Percentiles rank a stretch among this genome's conserved stretches.
Conservation (phyloP, 2,113 vertebrate genomes). For the Brachyistius frenatus region DNA sequence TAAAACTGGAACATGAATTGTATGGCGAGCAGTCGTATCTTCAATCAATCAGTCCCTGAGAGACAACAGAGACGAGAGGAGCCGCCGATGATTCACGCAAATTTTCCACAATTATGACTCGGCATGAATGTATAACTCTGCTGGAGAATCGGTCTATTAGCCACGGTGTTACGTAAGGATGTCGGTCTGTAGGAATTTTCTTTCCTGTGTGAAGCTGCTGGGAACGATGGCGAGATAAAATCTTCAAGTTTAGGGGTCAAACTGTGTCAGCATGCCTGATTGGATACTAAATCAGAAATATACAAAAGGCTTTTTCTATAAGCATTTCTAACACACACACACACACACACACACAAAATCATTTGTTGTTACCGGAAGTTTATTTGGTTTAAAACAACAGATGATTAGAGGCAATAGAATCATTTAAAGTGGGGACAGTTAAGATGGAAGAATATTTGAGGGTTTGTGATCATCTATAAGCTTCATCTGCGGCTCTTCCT, state of each 20-base stretch:
- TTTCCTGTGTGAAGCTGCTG: neutral
- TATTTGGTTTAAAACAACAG: neutral
- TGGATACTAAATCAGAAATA: neutral
- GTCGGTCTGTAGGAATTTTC: neutral
- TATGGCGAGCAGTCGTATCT: neutral
- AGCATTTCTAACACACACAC: no score
- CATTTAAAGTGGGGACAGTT: neutral
- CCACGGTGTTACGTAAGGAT: slow-evolving; percentile 7
- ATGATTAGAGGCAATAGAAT: neutral
- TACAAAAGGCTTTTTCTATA: neutral
- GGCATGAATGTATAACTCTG: slow-evolving; percentile 24
- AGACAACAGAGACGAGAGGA: neutral
- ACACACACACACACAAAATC: neutral
- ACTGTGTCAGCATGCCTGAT: neutral
- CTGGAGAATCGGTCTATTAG: slow-evolving; percentile 13
- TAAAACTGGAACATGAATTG: neutral
- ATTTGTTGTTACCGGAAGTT: neutral
- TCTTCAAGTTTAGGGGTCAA: neutral
- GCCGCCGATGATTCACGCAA: slow-evolving; percentile 22
- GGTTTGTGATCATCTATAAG: no score
- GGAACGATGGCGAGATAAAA: neutral
- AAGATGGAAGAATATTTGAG: neutral
- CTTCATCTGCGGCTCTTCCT: no score
- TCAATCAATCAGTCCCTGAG: neutral
- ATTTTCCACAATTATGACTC: slow-evolving; percentile 51